phyloP scores from a whole-genome alignment of 2,797 vertebrate genomes.

The Enteromius trimaculatus region DNA sequence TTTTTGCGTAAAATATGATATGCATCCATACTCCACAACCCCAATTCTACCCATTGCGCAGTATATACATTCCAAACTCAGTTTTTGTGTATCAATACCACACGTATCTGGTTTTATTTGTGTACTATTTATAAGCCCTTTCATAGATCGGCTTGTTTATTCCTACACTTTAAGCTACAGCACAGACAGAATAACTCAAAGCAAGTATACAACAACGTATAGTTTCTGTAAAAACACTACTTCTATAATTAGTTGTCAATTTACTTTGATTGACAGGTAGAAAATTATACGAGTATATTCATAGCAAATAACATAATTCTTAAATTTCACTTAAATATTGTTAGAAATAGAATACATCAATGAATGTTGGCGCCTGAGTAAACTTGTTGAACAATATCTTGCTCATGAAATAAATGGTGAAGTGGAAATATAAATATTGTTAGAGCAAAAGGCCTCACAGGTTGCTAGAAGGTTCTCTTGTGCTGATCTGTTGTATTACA shows the following conservation, averaged over 20 bases:
- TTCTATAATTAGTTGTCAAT: not conserved
- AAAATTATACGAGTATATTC: not conserved
- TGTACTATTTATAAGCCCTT: too few species aligned
- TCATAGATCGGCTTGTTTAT: too few species aligned
- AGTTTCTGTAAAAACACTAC: not conserved
- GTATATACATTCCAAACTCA: too few species aligned
- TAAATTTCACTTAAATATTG: not conserved
- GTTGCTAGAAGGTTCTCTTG: conserved; percentile 2
- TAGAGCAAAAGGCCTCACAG: not conserved
- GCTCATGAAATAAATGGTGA: not conserved
- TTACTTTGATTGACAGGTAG: not conserved
- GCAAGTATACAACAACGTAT: too few species aligned
- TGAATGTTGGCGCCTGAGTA: not conserved
- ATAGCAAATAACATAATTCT: not conserved
- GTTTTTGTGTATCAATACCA: too few species aligned
- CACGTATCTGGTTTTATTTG: too few species aligned
- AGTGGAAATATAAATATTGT: not conserved
- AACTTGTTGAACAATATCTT: not conserved
- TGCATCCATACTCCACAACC: too few species aligned
- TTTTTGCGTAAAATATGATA: too few species aligned
- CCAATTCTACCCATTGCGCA: too few species aligned
- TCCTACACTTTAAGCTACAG: not conserved
- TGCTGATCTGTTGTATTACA: not conserved
- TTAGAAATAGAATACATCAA: not conserved
- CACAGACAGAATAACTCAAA: not conserved